These are phyloP conservation scores for Eupsittula cactorum DNA, from an alignment of 2,113 vertebrate species.

Conservation along the genomic window DNA sequence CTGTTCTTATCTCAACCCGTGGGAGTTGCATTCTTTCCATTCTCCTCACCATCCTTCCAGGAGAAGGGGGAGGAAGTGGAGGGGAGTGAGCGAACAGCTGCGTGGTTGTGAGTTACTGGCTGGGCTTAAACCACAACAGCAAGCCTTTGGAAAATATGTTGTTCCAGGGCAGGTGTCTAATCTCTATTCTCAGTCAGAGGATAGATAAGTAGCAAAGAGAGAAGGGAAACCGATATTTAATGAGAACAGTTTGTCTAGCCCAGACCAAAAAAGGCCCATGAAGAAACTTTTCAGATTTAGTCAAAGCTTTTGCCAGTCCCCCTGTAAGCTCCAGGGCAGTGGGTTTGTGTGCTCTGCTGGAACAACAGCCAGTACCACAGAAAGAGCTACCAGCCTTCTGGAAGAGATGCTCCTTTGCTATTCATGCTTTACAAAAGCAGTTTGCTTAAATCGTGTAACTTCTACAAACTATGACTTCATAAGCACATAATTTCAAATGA, in stretches of 20 bases:
- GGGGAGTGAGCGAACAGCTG: no score
- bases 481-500: neutral
- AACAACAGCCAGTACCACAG: neutral
- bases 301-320: neutral
- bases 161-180: neutral
- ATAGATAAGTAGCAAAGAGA: neutral
- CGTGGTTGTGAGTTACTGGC: no score
- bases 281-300: neutral
- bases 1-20: no score
- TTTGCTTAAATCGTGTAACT: neutral
- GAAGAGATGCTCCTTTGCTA: neutral
- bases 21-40: no score
- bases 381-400: neutral
- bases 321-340: neutral
- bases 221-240: neutral
- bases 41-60: no score
- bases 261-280: neutral
- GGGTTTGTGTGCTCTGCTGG: neutral
- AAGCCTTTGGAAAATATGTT: neutral
- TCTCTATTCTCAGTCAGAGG: neutral
- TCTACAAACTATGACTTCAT: neutral
- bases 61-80: no score
- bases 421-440: neutral
- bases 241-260: neutral
- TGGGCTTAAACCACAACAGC: no score